A percentile compares a stretch with the other conserved stretches of the same genome.
phyloP scores from a whole-genome alignment of 1,140 invertebrate species.

The Penaeus vannamei region DNA sequence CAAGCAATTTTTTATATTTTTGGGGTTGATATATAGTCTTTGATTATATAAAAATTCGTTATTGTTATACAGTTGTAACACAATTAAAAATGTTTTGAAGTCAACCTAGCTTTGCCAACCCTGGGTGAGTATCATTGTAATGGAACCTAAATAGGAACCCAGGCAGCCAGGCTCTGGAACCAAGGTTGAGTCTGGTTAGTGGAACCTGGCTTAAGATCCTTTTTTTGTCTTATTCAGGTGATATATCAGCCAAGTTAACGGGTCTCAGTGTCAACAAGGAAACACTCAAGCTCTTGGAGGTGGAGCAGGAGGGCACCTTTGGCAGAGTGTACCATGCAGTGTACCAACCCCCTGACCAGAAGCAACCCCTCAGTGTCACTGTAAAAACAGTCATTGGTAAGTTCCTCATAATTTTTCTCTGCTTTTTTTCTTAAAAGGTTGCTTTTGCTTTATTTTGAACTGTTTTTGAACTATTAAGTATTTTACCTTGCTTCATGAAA shows the following conservation, averaged over 20 bases:
- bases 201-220: neutral
- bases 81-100: no score
- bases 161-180: neutral
- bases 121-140: no score
- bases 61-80: no score
- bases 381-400: constrained; percentile 63
- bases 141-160: no score
- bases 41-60: no score
- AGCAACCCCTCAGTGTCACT: constrained; percentile 37
- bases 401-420: neutral
- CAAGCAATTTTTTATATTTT: no score
- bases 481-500: no score
- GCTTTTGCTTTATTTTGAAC: no score
- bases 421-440: no score
- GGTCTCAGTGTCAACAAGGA: constrained; percentile 35
- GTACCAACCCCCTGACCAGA: constrained; percentile 51
- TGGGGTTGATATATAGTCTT: no score
- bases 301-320: constrained; percentile 63
- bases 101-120: no score
- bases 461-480: no score
- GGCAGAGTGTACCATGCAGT: constrained; percentile 57
- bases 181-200: constrained; percentile 5
- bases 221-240: constrained; percentile 20
- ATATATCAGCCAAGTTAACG: constrained; percentile 41
- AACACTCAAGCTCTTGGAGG: constrained; percentile 42